These are phyloP conservation scores for Selene dorsalis DNA, from an alignment of 2,797 vertebrate species.

Conservation along the genomic window DNA sequence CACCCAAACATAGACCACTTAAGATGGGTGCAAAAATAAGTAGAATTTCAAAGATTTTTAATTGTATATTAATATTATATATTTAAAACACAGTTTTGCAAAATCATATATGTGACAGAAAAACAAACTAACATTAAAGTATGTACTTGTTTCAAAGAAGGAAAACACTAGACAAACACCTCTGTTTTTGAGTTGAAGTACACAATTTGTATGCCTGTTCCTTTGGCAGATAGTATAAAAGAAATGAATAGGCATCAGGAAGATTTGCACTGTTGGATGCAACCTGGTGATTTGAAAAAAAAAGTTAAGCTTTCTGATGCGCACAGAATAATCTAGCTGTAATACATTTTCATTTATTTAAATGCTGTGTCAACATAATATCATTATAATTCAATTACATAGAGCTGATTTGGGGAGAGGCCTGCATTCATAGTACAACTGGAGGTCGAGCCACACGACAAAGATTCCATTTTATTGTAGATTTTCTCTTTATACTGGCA, in stretches of 20 bases:
- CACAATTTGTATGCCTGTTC: no score
- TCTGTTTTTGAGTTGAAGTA: no score
- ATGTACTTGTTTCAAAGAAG: conserved; percentile 9
- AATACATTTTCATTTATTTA: neutral
- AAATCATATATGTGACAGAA: neutral
- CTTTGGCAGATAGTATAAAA: neutral
- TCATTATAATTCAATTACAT: neutral
- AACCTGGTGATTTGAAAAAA: no score
- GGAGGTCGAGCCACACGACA: conserved; percentile 3
- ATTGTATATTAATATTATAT: neutral
- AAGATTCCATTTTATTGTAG: conserved; percentile 28
- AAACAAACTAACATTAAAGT: neutral
- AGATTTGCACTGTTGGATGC: no score
- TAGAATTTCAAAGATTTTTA: neutral
- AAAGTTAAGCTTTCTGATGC: neutral
- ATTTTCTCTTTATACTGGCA: conserved; percentile 28
- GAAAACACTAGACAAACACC: no score
- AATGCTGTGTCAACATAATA: neutral
- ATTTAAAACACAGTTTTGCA: neutral
- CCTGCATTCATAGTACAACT: neutral
- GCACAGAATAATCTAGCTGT: neutral
- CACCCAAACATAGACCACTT: conserved; percentile 25
- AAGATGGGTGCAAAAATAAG: conserved; percentile 1
- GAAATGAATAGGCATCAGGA: no score
- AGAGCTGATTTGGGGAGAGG: neutral